Base-by-base conservation (phyloP, 2,797 vertebrate genomes). In the Tolypeutes matacus region DNA sequence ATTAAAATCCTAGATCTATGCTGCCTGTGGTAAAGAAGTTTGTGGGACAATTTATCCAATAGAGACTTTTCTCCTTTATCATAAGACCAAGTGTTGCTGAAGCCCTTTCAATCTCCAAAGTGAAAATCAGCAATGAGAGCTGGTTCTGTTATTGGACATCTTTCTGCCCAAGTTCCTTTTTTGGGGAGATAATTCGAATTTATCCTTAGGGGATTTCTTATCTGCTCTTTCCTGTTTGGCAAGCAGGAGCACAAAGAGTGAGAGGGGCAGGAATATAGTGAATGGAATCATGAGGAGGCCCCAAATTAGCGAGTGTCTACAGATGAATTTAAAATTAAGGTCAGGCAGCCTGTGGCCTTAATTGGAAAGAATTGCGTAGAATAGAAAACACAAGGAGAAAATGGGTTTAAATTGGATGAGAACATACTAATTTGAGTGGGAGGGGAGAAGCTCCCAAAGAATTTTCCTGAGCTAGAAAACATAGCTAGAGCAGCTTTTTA, bases 171-270 rank as follows among this genome's bases (percentile, higher is more conserved):
- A 53, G n/a, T 36, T 64, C 13, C 51, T 49, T 78, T 78, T 89
- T 87, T 42, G 12, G 78, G 80, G 80, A 94, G 70, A 76, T 65
- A 39, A 86, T 84, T 76, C 95, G 76, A 36, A 88, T 29, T 20
- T 65, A 23, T 86, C 93, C 65, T 69, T 31, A 69, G 89, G 84
- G 82, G 36, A 27, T 58, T 17, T 17, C 18, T 70, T 56, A 62
- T 69, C 39, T 87, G 31, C 51, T 62, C 4, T 73, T 64, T 67
- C 1, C 3, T 91, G 17, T 20, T 46, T 65, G 67, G 86, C 69
- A 78, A 46, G 51, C 34, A 92, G 21, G 42, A 88, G 21, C 39
- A 18, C 21, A 53, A 10, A 10, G 34, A 27, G 18, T 39, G 39
- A 76, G 25, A 5, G 20, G 65, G 12, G n/a, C 15, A 34, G 7